phyloP scores from a whole-genome alignment of 2,888 invertebrate genomes.

The Drosophila basisetae region DNA sequence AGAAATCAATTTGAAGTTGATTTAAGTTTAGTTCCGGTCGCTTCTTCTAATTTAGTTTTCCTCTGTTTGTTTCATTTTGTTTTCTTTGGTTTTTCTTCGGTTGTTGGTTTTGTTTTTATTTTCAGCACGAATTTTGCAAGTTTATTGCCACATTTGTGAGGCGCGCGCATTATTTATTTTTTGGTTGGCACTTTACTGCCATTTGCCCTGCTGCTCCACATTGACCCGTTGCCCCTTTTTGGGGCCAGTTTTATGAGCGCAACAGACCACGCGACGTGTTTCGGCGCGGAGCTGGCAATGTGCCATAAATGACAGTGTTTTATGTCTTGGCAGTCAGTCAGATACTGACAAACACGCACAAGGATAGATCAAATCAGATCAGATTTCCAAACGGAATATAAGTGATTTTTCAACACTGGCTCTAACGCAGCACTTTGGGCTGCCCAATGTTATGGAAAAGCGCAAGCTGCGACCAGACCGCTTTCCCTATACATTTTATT shows the following conservation, averaged over 20 bases:
- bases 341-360: constrained; percentile 36
- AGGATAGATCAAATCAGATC: constrained; percentile 65
- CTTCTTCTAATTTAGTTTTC: constrained; percentile 51
- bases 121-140: constrained; percentile 55
- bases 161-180: constrained; percentile 65
- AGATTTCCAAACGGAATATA: constrained; percentile 43
- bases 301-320: constrained; percentile 76
- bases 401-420: constrained; percentile 54
- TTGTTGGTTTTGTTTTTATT: constrained; percentile 13
- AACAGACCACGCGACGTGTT: constrained; percentile 57
- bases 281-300: constrained; percentile 63
- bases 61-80: constrained; percentile 4
- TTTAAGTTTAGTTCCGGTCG: constrained; percentile 41
- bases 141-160: constrained; percentile 63
- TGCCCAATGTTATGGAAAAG: background rate
- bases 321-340: constrained; percentile 66
- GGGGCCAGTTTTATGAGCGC: constrained; percentile 60
- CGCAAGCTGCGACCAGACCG: constrained; percentile 1
- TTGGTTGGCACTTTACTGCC: constrained; percentile 62
- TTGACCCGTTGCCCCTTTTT: constrained; percentile 41
- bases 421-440: background rate
- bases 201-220: constrained; percentile 43
- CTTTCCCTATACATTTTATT: background rate
- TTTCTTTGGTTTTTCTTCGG: constrained; percentile 3
- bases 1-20: constrained; percentile 61